These are phyloP conservation scores for Cathartes aura DNA, from an alignment of 2,113 vertebrate genomes.

Conservation along the genomic window DNA sequence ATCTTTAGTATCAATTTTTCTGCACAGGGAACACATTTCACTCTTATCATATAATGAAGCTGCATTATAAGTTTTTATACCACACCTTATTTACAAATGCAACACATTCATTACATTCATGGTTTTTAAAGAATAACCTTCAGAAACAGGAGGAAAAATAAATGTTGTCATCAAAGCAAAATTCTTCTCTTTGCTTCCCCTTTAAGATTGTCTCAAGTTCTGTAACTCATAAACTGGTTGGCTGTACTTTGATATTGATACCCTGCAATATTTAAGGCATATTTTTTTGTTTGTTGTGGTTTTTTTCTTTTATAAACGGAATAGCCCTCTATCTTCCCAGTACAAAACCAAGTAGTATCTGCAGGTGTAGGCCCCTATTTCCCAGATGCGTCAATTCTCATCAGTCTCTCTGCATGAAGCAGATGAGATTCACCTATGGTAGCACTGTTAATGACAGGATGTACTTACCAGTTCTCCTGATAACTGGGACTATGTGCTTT, in stretches of 20 bases:
- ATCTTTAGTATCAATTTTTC: neutral
- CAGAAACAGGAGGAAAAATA: neutral
- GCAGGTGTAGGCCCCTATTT: neutral
- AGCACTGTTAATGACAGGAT: neutral
- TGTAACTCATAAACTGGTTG: neutral
- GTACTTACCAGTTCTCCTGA: neutral
- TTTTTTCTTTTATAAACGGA: neutral
- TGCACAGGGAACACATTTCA: neutral
- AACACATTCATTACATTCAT: neutral
- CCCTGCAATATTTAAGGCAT: neutral
- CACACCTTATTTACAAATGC: constrained; percentile 22
- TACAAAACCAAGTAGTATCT: neutral
- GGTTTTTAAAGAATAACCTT: neutral
- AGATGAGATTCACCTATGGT: neutral
- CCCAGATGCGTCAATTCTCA: neutral
- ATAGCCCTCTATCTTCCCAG: neutral
- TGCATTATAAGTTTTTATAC: neutral
- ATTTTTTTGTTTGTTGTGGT: neutral
- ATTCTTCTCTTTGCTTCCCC: neutral
- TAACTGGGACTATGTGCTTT: neutral
- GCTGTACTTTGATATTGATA: neutral
- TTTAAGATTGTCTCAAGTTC: neutral
- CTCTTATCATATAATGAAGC: neutral
- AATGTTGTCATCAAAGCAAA: neutral
- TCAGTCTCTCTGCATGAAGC: neutral